phyloP scores from a whole-genome alignment of 2,797 vertebrate genomes.

The Helarctos malayanus region DNA sequence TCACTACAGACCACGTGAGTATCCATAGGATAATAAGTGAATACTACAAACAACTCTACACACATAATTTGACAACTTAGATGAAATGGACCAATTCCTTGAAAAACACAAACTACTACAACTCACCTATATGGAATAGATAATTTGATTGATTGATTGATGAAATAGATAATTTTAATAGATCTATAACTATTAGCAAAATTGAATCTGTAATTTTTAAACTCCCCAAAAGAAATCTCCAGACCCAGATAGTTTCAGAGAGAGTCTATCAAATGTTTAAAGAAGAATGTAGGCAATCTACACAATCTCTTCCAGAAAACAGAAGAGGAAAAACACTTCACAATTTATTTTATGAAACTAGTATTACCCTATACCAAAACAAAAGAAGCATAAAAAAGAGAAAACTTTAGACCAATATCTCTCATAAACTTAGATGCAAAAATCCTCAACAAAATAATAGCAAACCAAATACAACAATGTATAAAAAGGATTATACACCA shows the following conservation, averaged over 20 bases:
- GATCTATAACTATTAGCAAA: not conserved
- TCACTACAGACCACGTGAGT: not conserved
- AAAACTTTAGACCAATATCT: not conserved
- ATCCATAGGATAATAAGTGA: not conserved
- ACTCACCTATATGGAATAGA: not conserved
- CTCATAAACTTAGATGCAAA: constrained; percentile 20
- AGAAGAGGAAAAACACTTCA: not conserved
- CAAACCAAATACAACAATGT: not conserved
- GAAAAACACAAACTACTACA: constrained; percentile 10
- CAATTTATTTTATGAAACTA: not conserved
- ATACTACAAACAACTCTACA: not conserved
- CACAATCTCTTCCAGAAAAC: not conserved
- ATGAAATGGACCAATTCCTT: not conserved
- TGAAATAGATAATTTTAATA: not conserved
- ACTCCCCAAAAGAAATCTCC: not conserved
- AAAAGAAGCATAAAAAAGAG: not conserved
- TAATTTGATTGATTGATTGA: not conserved
- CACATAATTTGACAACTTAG: not conserved
- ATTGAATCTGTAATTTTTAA: constrained; percentile 26
- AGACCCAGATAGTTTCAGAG: not conserved
- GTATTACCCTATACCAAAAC: not conserved
- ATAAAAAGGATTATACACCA: not conserved
- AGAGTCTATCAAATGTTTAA: not conserved
- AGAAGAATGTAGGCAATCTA: constrained; percentile 28
- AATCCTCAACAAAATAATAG: constrained; percentile 1